Base-by-base conservation (phyloP, 2,113 vertebrate species). In the Rallus limicola region DNA sequence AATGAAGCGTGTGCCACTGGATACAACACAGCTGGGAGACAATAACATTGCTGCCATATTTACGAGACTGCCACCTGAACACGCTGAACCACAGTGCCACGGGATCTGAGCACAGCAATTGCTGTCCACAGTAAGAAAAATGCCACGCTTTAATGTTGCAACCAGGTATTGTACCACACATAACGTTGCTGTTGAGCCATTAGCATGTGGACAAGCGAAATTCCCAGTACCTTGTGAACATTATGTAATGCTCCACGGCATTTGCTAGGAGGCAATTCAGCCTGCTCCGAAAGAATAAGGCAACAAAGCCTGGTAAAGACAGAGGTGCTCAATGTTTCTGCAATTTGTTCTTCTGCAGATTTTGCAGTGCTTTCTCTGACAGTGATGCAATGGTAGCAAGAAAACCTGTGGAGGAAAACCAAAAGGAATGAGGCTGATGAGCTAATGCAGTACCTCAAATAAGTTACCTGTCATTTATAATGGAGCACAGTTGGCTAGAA, bases 21-120 rank as follows among this genome's bases (percentile, higher is more conserved):
- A 36, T 64, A 70, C 18, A 29, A 11, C 3, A 16, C 0, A 2
- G 29, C 58, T 64, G 9, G 10, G 58, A 91, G 78, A 71, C 20
- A 26, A 17, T 0, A 55, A 23, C 12, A 29, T 40, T 44, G 21
- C 12, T 36, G 52, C 44, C 1, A 0, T 23, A 7, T 34, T 62
- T 64, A 56, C 38, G n/a, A 52, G 52, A 62, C 58, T 4, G 34
- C 5, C 42, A 71, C 11, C 21, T 46, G 56, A 83, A 67, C 53
- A 14, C 10, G 33, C 21, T 4, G 25, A 84, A 55, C 14, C 25
- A 40, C 36, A 16, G 44, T 28, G 40, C 33, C 3, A 2, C 0
- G 1, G n/a, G 10, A 71, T 44, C 52, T 34, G 53, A 76, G 83
- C 2, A 26, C 31, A 46, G 23, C 23, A 78, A 44, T 5, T 86